phyloP scores from a whole-genome alignment of 2,888 invertebrate genomes.

The Drymonia ruficornis region DNA sequence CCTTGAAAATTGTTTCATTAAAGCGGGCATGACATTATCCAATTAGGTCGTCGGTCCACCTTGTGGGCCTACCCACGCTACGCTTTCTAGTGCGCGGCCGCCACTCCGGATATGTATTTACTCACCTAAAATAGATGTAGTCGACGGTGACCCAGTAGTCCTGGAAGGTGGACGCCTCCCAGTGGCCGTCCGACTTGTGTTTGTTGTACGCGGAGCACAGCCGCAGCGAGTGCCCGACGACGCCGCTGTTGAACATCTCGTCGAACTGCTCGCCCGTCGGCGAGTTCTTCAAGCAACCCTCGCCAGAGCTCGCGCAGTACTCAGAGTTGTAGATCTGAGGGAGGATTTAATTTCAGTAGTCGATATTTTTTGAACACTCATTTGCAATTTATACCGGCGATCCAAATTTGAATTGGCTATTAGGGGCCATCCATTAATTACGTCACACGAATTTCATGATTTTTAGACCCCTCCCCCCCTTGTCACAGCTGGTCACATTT shows the following conservation, averaged over 20 bases:
- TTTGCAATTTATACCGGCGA: too few relatives aligned
- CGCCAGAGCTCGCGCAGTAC: constrained; percentile 18
- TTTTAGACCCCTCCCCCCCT: too few relatives aligned
- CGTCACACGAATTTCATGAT: too few relatives aligned
- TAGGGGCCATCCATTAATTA: too few relatives aligned
- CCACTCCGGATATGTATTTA: background rate
- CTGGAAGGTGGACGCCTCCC: constrained; percentile 91
- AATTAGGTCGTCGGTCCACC: too few relatives aligned
- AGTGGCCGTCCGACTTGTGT: constrained; percentile 59
- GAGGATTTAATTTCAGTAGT: background rate
- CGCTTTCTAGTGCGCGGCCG: too few relatives aligned
- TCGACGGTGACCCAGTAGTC: constrained; percentile 92
- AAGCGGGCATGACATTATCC: too few relatives aligned
- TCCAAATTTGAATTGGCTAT: too few relatives aligned
- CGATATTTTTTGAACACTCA: too few relatives aligned
- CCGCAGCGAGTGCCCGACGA: constrained; percentile 87
- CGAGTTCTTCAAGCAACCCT: background rate
- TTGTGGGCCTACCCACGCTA: too few relatives aligned
- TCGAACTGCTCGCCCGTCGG: constrained; percentile 37
- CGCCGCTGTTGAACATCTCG: constrained; percentile 84
- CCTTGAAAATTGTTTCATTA: too few relatives aligned
- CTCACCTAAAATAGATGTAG: constrained; percentile 93
- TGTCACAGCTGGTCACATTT: too few relatives aligned
- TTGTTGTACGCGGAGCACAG: constrained; percentile 89
- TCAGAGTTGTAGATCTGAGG: constrained; percentile 66